Evolutionary conservation across 2,797 vertebrate genomes (phyloP).

Genomic region (Mionectes olivaceus): DNA sequence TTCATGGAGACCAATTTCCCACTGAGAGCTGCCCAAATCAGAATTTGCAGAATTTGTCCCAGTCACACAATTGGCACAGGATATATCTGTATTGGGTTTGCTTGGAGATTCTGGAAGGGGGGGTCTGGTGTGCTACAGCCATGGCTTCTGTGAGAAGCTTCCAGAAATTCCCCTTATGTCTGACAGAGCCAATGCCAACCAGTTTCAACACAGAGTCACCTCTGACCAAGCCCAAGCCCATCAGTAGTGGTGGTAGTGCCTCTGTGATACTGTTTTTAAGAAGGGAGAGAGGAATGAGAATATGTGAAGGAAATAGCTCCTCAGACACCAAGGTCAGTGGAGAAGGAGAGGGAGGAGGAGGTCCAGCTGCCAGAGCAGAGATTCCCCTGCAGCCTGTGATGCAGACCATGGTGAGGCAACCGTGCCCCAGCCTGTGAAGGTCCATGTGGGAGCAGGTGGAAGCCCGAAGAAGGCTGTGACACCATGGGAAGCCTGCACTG

Average conservation of each 20-base stretch:
- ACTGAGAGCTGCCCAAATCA: not conserved
- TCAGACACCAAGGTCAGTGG: not conserved
- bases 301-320: not conserved
- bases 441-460: not conserved
- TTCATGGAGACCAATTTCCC: not conserved
- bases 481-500: not conserved
- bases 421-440: accelerated
- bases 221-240: not conserved
- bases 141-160: not conserved
- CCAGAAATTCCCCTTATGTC: not conserved
- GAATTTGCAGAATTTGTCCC: not conserved
- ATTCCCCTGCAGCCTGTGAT: not conserved
- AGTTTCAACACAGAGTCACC: accelerated
- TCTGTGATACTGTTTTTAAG: not conserved
- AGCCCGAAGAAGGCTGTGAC: not conserved
- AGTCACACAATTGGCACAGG: not conserved
- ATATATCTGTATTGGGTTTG: not conserved
- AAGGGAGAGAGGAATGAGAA: not conserved
- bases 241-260: accelerated
- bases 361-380: accelerated
- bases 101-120: not conserved
- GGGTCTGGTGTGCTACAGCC: not conserved
- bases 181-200: accelerated
- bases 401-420: not conserved
- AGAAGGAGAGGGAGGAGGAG: not conserved